These are phyloP conservation scores for Palythoa caribaeorum DNA, from an alignment of 92 coral and sea anemone species.

Conservation along the genomic window DNA sequence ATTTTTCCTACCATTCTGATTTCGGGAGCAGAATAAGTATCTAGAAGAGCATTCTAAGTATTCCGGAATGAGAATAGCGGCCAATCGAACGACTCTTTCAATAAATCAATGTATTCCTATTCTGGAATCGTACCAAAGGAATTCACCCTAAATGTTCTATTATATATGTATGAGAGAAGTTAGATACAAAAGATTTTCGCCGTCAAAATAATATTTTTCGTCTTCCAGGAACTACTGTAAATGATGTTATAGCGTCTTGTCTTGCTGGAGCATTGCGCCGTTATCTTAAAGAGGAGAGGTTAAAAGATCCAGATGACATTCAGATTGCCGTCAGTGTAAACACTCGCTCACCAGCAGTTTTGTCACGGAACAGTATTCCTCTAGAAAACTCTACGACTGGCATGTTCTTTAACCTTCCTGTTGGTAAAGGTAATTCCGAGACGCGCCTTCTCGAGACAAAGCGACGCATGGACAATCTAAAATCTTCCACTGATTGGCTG, in stretches of 20 bases:
- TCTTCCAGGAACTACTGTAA: slow-evolving; percentile 83
- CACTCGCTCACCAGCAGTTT: slow-evolving; percentile 76
- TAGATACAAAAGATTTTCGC: background rate
- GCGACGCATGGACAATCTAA: slow-evolving; percentile 90
- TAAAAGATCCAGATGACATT: slow-evolving; percentile 82
- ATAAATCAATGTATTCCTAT: too few species aligned
- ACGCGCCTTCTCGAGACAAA: slow-evolving; percentile 87
- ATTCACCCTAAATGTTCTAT: too few species aligned
- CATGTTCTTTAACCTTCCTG: slow-evolving; percentile 84
- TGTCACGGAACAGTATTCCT: slow-evolving; percentile 84
- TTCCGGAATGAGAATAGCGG: too few species aligned
- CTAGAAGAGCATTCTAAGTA: too few species aligned
- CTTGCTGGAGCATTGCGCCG: slow-evolving; percentile 93
- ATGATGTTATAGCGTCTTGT: slow-evolving; percentile 91
- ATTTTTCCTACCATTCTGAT: too few species aligned
- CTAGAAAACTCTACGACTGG: slow-evolving; percentile 92
- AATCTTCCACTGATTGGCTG: slow-evolving; percentile 84
- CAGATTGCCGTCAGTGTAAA: slow-evolving; percentile 92
- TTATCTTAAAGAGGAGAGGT: slow-evolving; percentile 82
- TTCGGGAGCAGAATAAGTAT: too few species aligned
- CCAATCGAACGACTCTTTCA: too few species aligned
- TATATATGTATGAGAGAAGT: too few species aligned
- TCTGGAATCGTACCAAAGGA: too few species aligned
- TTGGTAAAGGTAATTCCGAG: slow-evolving; percentile 64
- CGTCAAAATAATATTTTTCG: background rate